Percentiles rank a stretch among this genome's conserved stretches.
phyloP scores from a whole-genome alignment of 2,888 invertebrate genomes.

The Trichopoda pennipes region DNA sequence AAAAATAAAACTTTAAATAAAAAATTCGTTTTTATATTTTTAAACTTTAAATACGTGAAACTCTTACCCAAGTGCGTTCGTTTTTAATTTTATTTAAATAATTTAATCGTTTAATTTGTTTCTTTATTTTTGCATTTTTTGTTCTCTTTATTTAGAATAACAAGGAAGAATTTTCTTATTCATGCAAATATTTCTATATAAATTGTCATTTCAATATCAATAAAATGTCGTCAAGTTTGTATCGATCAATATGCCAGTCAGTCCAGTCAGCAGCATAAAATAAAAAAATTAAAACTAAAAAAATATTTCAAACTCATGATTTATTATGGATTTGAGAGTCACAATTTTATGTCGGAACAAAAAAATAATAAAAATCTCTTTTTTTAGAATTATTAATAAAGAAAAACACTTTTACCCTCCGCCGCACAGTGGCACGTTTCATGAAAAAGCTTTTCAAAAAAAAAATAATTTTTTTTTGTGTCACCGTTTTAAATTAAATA shows the following conservation, averaged over 20 bases:
- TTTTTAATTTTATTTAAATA: background rate
- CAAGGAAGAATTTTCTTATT: constrained; percentile 50
- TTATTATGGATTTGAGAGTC: too few species aligned
- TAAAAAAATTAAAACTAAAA: background rate
- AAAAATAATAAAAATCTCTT: too few species aligned
- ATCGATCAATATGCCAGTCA: constrained; percentile 12
- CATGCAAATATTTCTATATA: constrained; percentile 10
- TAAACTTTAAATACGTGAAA: constrained; percentile 43
- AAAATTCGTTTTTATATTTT: background rate
- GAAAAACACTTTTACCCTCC: too few species aligned
- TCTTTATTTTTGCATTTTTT: constrained; percentile 21
- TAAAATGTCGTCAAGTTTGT: constrained; percentile 37
- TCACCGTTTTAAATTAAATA: too few species aligned
- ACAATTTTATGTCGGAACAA: too few species aligned
- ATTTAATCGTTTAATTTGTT: background rate
- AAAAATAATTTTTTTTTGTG: too few species aligned
- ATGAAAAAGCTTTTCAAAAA: too few species aligned
- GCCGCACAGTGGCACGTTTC: too few species aligned
- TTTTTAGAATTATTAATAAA: too few species aligned
- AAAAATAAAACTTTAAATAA: background rate
- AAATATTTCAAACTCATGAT: background rate
- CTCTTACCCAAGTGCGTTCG: constrained; percentile 48
- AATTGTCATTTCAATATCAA: constrained; percentile 40
- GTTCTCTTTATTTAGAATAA: constrained; percentile 52
- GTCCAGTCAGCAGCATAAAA: too few species aligned